Base-by-base conservation (phyloP, 2,797 vertebrate species). In the Astyanax mexicanus region DNA sequence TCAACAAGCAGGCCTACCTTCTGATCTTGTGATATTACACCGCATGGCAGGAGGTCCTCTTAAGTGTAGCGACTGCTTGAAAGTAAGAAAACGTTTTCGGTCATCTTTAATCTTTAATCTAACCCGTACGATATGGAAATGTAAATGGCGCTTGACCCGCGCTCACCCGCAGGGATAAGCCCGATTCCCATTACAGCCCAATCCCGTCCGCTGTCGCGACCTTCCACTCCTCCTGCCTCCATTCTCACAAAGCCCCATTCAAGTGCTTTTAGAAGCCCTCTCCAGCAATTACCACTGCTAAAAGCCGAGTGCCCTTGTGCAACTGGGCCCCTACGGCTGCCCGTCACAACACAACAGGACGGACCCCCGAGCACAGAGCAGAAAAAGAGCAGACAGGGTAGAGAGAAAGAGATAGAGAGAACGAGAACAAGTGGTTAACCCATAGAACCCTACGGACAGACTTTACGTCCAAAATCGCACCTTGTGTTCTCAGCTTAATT, bases 281-380 rank as follows among this genome's bases (percentile, higher is more conserved):
- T 91, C 89, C 88, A 83, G 87, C 88, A 85, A 91, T 91, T 91
- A 92, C 90, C 81, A 86, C 87, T 83, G 84, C 90, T 90, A 92
- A 89, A 92, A 91, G 89, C 88, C 81, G 85, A 90, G 91, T 11
- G 72, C 49, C 8, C 23, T 52, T 21, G 4, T 23, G 49, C 21
- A 65, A 62, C 35, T 23, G 15, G 61, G 62, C 40, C 40, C 6
- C 62, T 45, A 38, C 10, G 40, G 38, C 62, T 45, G 61, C 38
- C 29, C 1, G 44, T 47, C 44, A 13, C 32, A 2, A 17, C 70
- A 23, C 45, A 1, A 17, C 35, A 44, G 37, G 55, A 69, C n/a
- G 8, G 25, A 25, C 11, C 90, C 89, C 89, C 87, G 88, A 88
- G 37, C 47, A 8, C 6, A 12, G 13, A 32, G n/a, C 27, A 15